Evolutionary conservation across 23 tunicate species (phyloP), one percentile per base, ranked within the genome.

Genomic region (Ascidia mentula): DNA sequence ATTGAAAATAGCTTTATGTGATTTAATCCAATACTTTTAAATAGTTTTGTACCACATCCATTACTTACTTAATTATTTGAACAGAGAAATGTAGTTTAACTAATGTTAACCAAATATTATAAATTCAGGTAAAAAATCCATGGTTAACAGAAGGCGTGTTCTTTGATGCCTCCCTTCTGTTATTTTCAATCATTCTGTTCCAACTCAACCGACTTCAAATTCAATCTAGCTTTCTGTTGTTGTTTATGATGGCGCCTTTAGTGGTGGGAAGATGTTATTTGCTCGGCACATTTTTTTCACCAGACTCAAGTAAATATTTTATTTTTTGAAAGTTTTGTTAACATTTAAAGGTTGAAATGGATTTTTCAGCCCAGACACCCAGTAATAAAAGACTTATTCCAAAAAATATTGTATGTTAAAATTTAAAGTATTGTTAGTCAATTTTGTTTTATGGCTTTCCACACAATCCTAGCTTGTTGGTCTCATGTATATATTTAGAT

Each of bases 121-220:
- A 12, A 9, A 9, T 53, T 20, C 65, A 53, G 65, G 24, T 53
- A 3, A 53, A 9, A 28, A 46, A 60, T 60, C 72, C 79, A 9
- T 72, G 87, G 84, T 39, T 31, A 24, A 26, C 82, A 4, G 97
- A 91, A 72, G 15, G 32, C 17, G 31, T 91, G 9, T 85, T 85
- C 65, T 86, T 86, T 59, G 84, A 86, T 77, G 86, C 90, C n/a
- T 40, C 53, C 26, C 70, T 91, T 18, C 36, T 91, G 1, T 32
- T 91, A 15, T 86, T 90, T 86, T 42, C 89, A 69, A 45, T 65
- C 3, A 6, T 78, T 12, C 46, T 91, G 45, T 82, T 91, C 60
- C 76, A 81, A 77, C 40, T 73, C 45, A 81, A 79, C 59, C 46
- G 59, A 24, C 53, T 72, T 13, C 37, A 59, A 60, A 26, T 86